Conservation (phyloP, 2,888 invertebrate species). For the Zhengitettix transpicula region DNA sequence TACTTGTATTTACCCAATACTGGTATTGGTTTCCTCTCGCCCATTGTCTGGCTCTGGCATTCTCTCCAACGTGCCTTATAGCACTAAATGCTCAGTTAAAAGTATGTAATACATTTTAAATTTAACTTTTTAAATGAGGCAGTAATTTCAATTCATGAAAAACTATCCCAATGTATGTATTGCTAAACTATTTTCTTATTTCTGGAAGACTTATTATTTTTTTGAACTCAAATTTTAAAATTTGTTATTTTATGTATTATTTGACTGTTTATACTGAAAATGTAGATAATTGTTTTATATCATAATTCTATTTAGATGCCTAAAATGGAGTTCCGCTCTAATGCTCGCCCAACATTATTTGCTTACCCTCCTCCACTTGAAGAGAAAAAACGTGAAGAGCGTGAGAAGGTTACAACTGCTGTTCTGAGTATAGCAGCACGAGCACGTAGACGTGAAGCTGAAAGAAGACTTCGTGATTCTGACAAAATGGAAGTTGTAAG, state of each 20-base stretch:
- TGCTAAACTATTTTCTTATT: too few relatives aligned
- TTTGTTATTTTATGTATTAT: too few relatives aligned
- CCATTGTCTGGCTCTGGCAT: slow-evolving; percentile 87
- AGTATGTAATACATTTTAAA: slow-evolving; percentile 19
- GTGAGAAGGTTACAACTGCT: slow-evolving; percentile 95
- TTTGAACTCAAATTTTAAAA: too few relatives aligned
- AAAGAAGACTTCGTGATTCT: slow-evolving; percentile 34
- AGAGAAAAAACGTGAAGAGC: slow-evolving; percentile 95
- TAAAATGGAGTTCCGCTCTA: slow-evolving; percentile 78
- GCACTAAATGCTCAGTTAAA: slow-evolving; percentile 82
- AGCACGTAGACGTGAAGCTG: slow-evolving; percentile 69
- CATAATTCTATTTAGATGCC: slow-evolving; percentile 54
- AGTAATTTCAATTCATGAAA: too few relatives aligned
- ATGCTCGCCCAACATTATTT: slow-evolving; percentile 84
- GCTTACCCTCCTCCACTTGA: slow-evolving; percentile 95
- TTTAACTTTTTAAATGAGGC: too few relatives aligned
- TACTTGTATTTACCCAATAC: slow-evolving; percentile 94
- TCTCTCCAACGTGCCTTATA: slow-evolving; percentile 90
- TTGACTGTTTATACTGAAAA: too few relatives aligned
- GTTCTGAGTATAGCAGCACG: slow-evolving; percentile 93
- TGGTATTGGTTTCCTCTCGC: slow-evolving; percentile 99
- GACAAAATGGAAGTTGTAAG: slow-evolving; percentile 72
- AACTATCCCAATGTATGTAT: too few relatives aligned
- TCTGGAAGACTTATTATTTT: too few relatives aligned
- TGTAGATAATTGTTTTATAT: not conserved